Evolutionary conservation across 2,113 vertebrate species (phyloP), one percentile per base, ranked within the genome.

Genomic region (Vidua chalybeata): DNA sequence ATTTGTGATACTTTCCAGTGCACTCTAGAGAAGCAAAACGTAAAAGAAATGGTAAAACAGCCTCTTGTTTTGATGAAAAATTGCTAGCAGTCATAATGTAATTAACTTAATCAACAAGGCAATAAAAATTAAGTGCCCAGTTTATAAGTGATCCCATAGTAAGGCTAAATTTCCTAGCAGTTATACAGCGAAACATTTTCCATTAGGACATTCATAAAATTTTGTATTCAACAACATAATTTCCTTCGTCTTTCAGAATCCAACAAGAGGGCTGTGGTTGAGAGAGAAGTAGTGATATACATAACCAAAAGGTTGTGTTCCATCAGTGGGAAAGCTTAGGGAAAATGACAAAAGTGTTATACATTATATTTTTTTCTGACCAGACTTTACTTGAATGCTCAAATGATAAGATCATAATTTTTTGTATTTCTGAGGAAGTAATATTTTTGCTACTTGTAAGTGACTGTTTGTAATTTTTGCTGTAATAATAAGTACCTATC

Each of bases 61-160:
- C 51, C 33, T 89, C 54, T 66, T 89, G 58, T 76, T 97, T 95
- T 85, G 87, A 64, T 89, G 69, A 87, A 94, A 93, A 87, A 68
- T 85, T 90, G 41, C 69, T 82, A 54, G 49, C 33, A 79, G 52
- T 92, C 87, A 48, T 71, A 92, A 73, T 2, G 5, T 58, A 81
- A 93, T 91, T 90, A 87, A 85, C 37, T 84, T 79, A 94, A 84
- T 55, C 59, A 94, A 81, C 51, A 86, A 88, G 52, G 79, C 52
- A 93, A 86, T 90, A 92, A 94, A 93, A 96, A 93, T 90, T 84
- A 77, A 81, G 64, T 48, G 17, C 52, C 31, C 56, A 48, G 27
- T 68, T 92, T 28, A 28, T 55, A 64, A 90, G 55, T 39, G 72
- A 88, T 80, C 21, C 62, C 43, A 35, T 39, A 77, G 64, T 83